Evolutionary conservation across 2,888 invertebrate genomes (phyloP).

Genomic region (Aproaerema taeniolella): DNA sequence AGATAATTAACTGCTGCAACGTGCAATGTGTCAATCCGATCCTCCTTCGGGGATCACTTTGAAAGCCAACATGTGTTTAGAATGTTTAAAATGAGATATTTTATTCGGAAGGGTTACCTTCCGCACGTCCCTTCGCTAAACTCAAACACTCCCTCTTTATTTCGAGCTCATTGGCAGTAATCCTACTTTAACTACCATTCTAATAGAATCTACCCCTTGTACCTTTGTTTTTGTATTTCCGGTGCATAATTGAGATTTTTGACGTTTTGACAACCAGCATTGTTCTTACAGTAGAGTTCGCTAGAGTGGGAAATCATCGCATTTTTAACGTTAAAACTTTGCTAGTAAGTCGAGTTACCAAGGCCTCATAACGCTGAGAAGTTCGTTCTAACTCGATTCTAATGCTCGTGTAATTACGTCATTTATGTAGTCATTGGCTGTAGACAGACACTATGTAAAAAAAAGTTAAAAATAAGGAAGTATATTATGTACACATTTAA

Average conservation of each 20-base stretch:
- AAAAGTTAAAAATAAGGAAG: neutral
- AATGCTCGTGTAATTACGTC: constrained; percentile 20
- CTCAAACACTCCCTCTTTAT: constrained; percentile 41
- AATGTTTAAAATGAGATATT: constrained; percentile 66
- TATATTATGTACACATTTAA: constrained; percentile 11
- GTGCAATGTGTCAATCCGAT: constrained; percentile 50
- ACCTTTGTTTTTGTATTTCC: constrained; percentile 63
- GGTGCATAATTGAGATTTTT: constrained; percentile 40
- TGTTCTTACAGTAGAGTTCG: constrained; percentile 20
- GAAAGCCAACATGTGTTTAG: constrained; percentile 65
- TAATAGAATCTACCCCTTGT: constrained; percentile 53
- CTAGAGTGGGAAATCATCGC: too few species aligned
- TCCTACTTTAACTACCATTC: constrained; percentile 48
- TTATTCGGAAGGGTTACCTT: constrained; percentile 67
- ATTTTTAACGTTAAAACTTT: constrained; percentile 36
- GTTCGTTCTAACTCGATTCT: constrained; percentile 25
- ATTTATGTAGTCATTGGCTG: constrained; percentile 20
- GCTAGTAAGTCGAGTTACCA: constrained; percentile 47
- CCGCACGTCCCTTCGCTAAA: constrained; percentile 60
- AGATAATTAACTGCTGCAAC: constrained; percentile 41
- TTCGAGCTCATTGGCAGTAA: constrained; percentile 52
- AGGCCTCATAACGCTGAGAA: constrained; percentile 53
- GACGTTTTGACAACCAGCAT: constrained; percentile 48
- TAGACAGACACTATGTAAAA: neutral
- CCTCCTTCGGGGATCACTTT: constrained; percentile 53